Conservation (phyloP, 1,140 invertebrate genomes). For the Maconellicoccus hirsutus region DNA sequence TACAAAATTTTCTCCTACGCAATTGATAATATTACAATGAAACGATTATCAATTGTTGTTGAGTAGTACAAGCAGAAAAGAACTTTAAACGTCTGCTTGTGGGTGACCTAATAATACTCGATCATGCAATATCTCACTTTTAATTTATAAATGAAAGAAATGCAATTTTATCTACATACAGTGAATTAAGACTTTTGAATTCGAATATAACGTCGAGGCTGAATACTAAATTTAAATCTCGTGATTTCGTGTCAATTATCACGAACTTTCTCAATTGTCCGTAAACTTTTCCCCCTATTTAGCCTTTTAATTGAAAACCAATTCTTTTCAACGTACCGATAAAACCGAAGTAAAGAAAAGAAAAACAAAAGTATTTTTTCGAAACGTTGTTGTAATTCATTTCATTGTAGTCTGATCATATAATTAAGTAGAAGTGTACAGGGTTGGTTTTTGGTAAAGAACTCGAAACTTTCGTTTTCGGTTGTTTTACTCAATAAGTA, state of each 20-base stretch:
- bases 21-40: not conserved
- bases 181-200: not conserved
- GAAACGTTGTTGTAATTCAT: too few relatives aligned
- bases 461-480: too few relatives aligned
- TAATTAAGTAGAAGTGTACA: too few relatives aligned
- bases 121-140: slow-evolving; percentile 14
- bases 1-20: too few relatives aligned
- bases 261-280: not conserved
- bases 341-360: too few relatives aligned
- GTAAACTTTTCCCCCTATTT: not conserved
- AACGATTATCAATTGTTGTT: slow-evolving; percentile 2
- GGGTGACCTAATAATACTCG: not conserved
- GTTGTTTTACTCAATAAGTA: too few relatives aligned
- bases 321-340: not conserved
- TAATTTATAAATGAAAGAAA: not conserved
- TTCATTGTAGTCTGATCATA: too few relatives aligned
- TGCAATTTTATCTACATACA: not conserved
- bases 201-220: not conserved
- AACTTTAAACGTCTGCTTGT: slow-evolving; percentile 17
- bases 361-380: too few relatives aligned
- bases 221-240: too few relatives aligned
- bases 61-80: not conserved
- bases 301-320: not conserved
- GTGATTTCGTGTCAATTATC: not conserved
- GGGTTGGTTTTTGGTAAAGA: too few relatives aligned